Conservation (phyloP, 2,888 invertebrate genomes). For the Adelphocoris suturalis region DNA sequence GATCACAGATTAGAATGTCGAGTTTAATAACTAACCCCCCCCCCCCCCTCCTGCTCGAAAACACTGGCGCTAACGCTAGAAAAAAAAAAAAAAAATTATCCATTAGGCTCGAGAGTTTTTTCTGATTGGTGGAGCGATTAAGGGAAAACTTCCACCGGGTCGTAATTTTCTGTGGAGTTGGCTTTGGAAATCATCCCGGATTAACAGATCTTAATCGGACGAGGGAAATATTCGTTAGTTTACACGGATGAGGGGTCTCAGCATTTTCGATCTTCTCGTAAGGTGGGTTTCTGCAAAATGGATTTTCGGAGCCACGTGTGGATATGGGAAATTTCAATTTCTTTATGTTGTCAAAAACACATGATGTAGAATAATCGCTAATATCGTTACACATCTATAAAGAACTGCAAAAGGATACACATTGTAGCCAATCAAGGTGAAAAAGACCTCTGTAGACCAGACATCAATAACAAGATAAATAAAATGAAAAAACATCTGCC, state of each 20-base stretch:
- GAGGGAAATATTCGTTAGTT: neutral
- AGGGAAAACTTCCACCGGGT: neutral
- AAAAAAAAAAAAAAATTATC: neutral
- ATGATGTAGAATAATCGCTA: too few species aligned
- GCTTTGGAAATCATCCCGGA: neutral
- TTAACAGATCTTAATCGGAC: neutral
- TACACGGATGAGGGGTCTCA: neutral
- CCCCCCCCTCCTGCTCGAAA: neutral
- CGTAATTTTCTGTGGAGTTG: neutral
- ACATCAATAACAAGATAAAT: too few species aligned
- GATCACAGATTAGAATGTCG: neutral
- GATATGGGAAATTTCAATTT: too few species aligned
- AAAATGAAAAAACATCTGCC: too few species aligned
- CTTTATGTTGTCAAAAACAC: too few species aligned
- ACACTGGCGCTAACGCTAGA: neutral
- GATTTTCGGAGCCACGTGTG: too few species aligned
- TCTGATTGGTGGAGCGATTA: neutral
- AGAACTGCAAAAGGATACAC: too few species aligned
- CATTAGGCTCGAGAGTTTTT: neutral
- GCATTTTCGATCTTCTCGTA: neutral
- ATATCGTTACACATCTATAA: too few species aligned
- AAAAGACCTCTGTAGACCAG: too few species aligned
- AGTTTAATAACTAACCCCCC: neutral
- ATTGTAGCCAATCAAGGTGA: too few species aligned
- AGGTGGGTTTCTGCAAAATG: too few species aligned